Conservation (phyloP, 2,113 vertebrate species). For the Archocentrus centrarchus region DNA sequence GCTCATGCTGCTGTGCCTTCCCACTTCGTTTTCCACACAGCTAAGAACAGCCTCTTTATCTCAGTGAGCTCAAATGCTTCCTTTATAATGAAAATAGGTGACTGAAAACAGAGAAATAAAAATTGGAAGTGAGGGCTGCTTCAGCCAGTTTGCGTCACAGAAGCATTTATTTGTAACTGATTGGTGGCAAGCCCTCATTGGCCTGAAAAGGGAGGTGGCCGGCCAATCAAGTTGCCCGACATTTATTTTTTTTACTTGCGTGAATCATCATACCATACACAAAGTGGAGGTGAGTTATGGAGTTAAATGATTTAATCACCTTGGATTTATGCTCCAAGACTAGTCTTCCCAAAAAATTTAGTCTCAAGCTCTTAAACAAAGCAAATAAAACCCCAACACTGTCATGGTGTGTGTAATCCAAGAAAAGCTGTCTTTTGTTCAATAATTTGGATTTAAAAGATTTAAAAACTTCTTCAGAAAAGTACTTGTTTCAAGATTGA, state of each 20-base stretch:
- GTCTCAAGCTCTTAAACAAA: background rate
- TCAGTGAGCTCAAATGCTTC: background rate
- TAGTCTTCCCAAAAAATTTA: background rate
- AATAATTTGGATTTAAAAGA: background rate
- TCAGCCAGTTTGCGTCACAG: too few species aligned
- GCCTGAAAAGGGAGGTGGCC: background rate
- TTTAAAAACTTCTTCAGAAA: background rate
- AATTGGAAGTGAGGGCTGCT: background rate
- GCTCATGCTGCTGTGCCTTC: background rate
- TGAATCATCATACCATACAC: background rate
- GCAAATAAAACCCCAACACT: background rate
- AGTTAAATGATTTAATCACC: background rate
- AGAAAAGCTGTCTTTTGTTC: background rate
- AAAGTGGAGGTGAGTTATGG: background rate
- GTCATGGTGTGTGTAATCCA: background rate
- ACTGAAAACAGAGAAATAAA: background rate
- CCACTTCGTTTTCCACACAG: background rate
- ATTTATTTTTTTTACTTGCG: background rate
- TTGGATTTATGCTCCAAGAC: background rate
- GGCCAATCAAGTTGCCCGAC: background rate
- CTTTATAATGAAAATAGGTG: background rate
- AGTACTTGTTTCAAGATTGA: background rate
- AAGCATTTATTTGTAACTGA: background rate
- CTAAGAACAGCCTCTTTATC: background rate
- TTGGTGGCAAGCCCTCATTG: background rate